Conservation (phyloP, 2,797 vertebrate genomes). For the Philypnodon macrostomus region DNA sequence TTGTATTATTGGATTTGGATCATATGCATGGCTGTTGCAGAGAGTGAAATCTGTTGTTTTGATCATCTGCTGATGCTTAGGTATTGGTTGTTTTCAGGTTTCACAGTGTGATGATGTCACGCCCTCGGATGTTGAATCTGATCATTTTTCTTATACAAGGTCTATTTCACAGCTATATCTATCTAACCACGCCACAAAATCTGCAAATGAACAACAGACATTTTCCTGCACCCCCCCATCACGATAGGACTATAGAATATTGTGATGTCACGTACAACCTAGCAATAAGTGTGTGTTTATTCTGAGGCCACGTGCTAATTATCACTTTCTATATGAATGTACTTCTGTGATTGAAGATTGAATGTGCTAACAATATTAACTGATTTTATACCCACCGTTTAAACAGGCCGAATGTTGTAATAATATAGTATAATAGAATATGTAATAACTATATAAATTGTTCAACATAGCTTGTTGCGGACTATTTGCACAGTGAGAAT, state of each 20-base stretch:
- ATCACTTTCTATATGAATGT: slow-evolving; percentile 19
- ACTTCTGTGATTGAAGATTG: slow-evolving; percentile 27
- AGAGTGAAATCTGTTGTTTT: slow-evolving; percentile 24
- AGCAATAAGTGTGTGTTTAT: slow-evolving; percentile 42
- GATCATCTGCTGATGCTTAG: slow-evolving; percentile 16
- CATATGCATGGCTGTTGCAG: slow-evolving; percentile 43
- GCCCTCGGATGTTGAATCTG: too few relatives aligned
- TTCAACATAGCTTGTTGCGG: slow-evolving; percentile 22
- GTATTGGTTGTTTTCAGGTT: too few relatives aligned
- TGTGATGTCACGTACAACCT: too few relatives aligned
- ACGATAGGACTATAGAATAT: too few relatives aligned
- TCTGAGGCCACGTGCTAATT: slow-evolving; percentile 17
- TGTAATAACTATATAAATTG: slow-evolving; percentile 21
- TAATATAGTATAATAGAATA: slow-evolving; percentile 15
- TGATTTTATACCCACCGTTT: slow-evolving; percentile 22
- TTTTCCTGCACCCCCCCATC: too few relatives aligned
- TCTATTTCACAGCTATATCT: too few relatives aligned
- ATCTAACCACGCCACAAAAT: too few relatives aligned
- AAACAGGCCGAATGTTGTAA: slow-evolving; percentile 18
- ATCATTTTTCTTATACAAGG: too few relatives aligned
- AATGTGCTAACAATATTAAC: slow-evolving; percentile 19
- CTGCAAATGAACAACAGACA: too few relatives aligned
- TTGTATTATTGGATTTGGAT: too few relatives aligned
- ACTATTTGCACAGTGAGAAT: slow-evolving; percentile 51
- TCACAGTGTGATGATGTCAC: too few relatives aligned